Evolutionary conservation across 2,113 vertebrate species (phyloP).

Genomic region (Entosphenus tridentatus): DNA sequence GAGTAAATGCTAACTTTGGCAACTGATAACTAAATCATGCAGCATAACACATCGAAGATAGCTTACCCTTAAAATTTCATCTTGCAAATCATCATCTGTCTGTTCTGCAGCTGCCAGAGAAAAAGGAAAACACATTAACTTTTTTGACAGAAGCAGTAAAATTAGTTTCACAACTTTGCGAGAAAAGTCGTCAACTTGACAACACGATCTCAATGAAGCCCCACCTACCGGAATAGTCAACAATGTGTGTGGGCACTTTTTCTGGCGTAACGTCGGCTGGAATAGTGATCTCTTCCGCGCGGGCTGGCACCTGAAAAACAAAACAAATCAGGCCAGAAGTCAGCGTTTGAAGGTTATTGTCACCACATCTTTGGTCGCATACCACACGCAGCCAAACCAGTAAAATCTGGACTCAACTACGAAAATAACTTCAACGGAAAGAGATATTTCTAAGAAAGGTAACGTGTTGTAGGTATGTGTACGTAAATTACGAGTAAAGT

Average conservation of each 20-base stretch:
- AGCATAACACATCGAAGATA: background rate
- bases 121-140: background rate
- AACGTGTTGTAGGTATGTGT: background rate
- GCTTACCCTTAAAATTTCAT: conserved; percentile 82
- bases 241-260: conserved; percentile 89
- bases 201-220: background rate
- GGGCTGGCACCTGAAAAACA: conserved; percentile 48
- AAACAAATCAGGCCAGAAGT: conserved; percentile 14
- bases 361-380: too few species aligned
- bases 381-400: too few species aligned
- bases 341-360: too few species aligned
- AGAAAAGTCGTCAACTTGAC: background rate
- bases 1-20: too few species aligned
- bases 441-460: too few species aligned
- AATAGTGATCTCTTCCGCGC: conserved; percentile 94
- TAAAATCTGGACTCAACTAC: too few species aligned
- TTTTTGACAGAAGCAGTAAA: background rate
- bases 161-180: background rate
- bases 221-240: conserved; percentile 79
- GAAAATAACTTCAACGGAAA: too few species aligned
- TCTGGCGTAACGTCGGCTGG: conserved; percentile 93
- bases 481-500: background rate
- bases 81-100: conserved; percentile 74
- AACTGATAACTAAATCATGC: too few species aligned
- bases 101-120: conserved; percentile 60